Conservation (phyloP, 2,888 invertebrate genomes). For the Drosophila merina region DNA sequence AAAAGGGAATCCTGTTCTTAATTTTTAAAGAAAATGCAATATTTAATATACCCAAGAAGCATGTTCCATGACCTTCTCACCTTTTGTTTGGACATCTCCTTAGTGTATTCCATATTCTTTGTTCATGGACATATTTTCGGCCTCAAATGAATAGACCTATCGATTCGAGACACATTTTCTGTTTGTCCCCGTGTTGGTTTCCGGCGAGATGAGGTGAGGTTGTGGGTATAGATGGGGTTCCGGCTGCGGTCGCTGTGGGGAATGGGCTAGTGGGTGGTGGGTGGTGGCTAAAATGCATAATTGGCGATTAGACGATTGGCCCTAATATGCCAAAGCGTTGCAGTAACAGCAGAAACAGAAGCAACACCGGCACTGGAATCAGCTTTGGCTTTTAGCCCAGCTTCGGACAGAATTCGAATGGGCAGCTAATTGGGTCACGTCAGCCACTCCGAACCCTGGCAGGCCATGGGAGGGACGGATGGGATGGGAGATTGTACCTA, state of each 20-base stretch:
- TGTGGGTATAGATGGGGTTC: slow-evolving; percentile 2
- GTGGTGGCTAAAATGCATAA: slow-evolving; percentile 62
- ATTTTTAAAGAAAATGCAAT: too few relatives aligned
- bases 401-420: slow-evolving; percentile 38
- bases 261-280: slow-evolving; percentile 10
- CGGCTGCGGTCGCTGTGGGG: background rate
- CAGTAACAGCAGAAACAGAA: slow-evolving; percentile 18
- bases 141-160: slow-evolving; percentile 50
- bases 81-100: background rate
- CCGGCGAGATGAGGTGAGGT: slow-evolving; percentile 5
- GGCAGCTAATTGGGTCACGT: slow-evolving; percentile 66
- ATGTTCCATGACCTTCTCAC: background rate
- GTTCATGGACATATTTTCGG: slow-evolving; percentile 24
- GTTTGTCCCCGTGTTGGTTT: slow-evolving; percentile 6
- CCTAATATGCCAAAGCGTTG: slow-evolving; percentile 70
- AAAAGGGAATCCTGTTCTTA: too few relatives aligned
- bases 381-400: slow-evolving; percentile 33
- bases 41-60: background rate
- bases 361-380: background rate
- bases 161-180: slow-evolving; percentile 52
- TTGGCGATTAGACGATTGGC: slow-evolving; percentile 79
- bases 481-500: slow-evolving; percentile 13
- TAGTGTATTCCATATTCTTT: slow-evolving; percentile 30
- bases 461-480: background rate
- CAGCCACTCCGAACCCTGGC: slow-evolving; percentile 8